Base-by-base conservation (phyloP, 2,888 invertebrate genomes). In the Heterodera filipjevi region DNA sequence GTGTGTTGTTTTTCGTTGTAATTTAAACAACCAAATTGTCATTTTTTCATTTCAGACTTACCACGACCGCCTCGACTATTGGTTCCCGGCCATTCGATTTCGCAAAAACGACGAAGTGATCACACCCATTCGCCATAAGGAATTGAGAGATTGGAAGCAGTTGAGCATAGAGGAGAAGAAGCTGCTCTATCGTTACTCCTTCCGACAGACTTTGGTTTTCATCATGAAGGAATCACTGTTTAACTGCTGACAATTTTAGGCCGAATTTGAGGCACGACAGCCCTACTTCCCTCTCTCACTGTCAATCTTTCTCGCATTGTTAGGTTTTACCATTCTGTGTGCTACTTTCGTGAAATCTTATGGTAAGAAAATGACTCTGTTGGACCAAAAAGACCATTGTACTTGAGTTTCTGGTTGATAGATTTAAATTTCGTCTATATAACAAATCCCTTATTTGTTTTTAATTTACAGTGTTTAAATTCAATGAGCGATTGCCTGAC, bases 91-190 rank as follows among this genome's bases (percentile, higher is more conserved):
- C 27, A 88, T 89, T 82, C 80, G 89, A 79, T 89, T 89, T 85
- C 87, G 87, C 80, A 85, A 85, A 77, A 87, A 89, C 33, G 88
- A 87, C 79, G 83, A 89, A 30, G 90, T 90, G 53, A 87, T 90
- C 32, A 85, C 93, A 92, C 93, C 93, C 1, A 91, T 99, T 75
- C 93, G 93, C 78, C 93, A 95, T 85, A 98, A 98, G 90, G 98
- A 99, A 89, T 94, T 93, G 91, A 94, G 94, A 33, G 95, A 96
- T 90, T 99, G 99, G 99, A 94, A 93, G 88, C 93, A 93, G 85
- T 90, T 99, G 76, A 92, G 94, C 0, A 81, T 94, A 0, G 94
- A 94, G 74, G 99, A 99, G 88, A 97, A 96, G 91, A 98, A 97
- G 91, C 91, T 92, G 0, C 90, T 98, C 68, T 99, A 99, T 92